phyloP scores from a whole-genome alignment of 2,888 invertebrate genomes.

The Eumacrocentrus americanus region DNA sequence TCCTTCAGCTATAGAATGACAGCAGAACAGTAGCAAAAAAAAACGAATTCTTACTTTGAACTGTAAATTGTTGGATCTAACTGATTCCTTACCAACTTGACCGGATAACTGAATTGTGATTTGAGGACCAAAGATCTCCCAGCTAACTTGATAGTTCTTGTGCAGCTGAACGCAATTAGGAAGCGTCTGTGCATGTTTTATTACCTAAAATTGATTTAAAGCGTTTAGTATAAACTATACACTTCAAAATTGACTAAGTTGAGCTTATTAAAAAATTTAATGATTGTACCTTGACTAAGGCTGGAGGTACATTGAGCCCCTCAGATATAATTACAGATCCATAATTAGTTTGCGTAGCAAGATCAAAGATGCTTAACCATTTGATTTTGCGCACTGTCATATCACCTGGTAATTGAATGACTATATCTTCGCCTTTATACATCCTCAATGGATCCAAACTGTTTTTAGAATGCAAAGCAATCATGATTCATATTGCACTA shows the following conservation, averaged over 20 bases:
- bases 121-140: conserved; percentile 90
- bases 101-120: conserved; percentile 85
- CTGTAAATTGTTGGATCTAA: too few species aligned
- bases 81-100: too few species aligned
- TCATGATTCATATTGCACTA: too few species aligned
- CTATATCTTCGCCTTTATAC: conserved; percentile 77
- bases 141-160: conserved; percentile 80
- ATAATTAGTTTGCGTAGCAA: conserved; percentile 70
- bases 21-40: too few species aligned
- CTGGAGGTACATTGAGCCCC: conserved; percentile 85
- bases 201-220: conserved; percentile 39
- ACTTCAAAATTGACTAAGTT: too few species aligned
- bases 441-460: conserved; percentile 80
- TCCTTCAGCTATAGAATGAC: conserved; percentile 71
- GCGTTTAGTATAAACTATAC: too few species aligned
- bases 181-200: conserved; percentile 67
- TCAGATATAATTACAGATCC: conserved; percentile 81
- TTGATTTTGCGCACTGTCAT: conserved; percentile 80
- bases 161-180: conserved; percentile 88
- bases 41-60: too few species aligned
- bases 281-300: conserved; percentile 73
- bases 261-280: too few species aligned
- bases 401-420: conserved; percentile 79
- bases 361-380: conserved; percentile 84
- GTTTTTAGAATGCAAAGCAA: too few species aligned